Base-by-base conservation (phyloP, 1,140 invertebrate genomes). In the Diachasma alloeum region DNA sequence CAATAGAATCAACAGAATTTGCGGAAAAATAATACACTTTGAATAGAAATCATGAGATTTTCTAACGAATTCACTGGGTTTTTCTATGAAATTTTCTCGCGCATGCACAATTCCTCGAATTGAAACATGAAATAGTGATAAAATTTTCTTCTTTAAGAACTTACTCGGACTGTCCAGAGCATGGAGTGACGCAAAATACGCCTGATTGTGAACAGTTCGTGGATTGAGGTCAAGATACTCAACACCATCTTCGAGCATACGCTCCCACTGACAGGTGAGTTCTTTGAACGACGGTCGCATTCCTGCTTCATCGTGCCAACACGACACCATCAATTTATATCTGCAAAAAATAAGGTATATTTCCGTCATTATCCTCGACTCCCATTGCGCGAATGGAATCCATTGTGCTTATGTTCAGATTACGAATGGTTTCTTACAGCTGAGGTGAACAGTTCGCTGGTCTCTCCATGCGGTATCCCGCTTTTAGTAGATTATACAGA, bases 361-460 rank as follows among this genome's bases (percentile, higher is more conserved):
- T 17, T 53, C 6, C 15, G 48, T 17, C n/a, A 53, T 53, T 53
- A 53, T 26, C 4, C n/a, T 22, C 19, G 5, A 37, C 44, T 53
- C 9, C 8, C 44, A 31, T 17, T 26, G 39, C 6, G 31, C 31
- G 6, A 31, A 6, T 31, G 31, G 31, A 31, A 3, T 31, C 31
- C 31, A 31, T 31, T 31, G 31, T 31, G 2, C 31, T 31, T 31
- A 31, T 31, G 31, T 74, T 22, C 1, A 42, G 36, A 72, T 63
- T n/a, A n/a, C n/a, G n/a, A n/a, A n/a, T n/a, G n/a, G n/a, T n/a
- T n/a, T 87, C 92, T 93, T 88, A 97, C 95, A 97, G 87, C 81
- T 94, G 92, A 74, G 92, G 88, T 4, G 96, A 95, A 85, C 97
- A 98, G 83, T 95, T 95, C 44, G 93, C 91, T 0, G 97, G 97